Evolutionary conservation across 2,113 vertebrate species (phyloP).

Genomic region (Paramisgurnus dabryanus): DNA sequence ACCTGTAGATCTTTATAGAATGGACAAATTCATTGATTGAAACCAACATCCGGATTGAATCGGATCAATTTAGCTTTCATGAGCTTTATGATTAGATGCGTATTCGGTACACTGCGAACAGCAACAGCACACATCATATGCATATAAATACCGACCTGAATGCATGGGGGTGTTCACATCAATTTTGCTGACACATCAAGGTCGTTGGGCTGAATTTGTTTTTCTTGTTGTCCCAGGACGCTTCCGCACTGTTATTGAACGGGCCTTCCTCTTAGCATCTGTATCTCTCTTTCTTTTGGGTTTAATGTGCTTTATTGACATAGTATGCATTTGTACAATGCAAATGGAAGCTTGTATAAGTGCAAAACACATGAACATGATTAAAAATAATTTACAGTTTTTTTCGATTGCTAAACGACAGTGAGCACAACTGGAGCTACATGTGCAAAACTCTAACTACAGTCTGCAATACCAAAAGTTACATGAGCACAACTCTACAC

Average conservation of each 20-base stretch:
- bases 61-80: slow-evolving; percentile 19
- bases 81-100: background rate
- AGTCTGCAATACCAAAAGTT: too few species aligned
- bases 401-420: too few species aligned
- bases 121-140: background rate
- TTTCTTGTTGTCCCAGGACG: background rate
- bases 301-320: background rate
- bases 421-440: too few species aligned
- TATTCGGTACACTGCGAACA: background rate
- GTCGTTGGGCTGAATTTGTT: background rate
- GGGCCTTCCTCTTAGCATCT: background rate
- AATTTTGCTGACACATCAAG: slow-evolving; percentile 17
- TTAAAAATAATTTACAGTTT: too few species aligned
- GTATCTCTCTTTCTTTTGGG: background rate
- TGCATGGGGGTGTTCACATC: background rate
- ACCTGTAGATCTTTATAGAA: slow-evolving; percentile 23
- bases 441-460: too few species aligned
- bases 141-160: background rate
- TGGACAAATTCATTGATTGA: slow-evolving; percentile 6
- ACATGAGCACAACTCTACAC: too few species aligned
- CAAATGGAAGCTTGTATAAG: background rate
- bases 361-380: background rate
- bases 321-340: background rate
- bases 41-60: background rate
- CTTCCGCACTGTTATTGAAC: background rate